These are phyloP conservation scores for Dryomyza anilis DNA, from an alignment of 2,888 invertebrate genomes.

Conservation along the genomic window DNA sequence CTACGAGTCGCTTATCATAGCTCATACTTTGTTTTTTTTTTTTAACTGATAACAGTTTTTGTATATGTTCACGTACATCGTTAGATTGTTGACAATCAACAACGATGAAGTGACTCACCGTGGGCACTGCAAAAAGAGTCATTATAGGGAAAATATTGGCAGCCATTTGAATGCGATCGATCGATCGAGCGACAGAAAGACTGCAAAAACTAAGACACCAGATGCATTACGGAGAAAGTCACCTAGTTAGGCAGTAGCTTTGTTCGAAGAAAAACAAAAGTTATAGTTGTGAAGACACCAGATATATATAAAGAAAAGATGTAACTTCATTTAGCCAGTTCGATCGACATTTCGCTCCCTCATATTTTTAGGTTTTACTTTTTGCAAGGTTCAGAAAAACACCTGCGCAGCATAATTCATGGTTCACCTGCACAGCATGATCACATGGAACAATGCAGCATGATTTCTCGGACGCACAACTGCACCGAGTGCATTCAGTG, in stretches of 20 bases:
- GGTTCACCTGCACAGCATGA: slow-evolving; percentile 24
- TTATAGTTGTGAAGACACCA: neutral
- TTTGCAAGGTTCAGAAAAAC: slow-evolving; percentile 10
- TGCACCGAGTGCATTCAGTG: too few species aligned
- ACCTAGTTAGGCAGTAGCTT: neutral
- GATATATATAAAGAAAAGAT: neutral
- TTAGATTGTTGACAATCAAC: too few species aligned
- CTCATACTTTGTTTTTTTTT: too few species aligned
- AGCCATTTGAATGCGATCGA: too few species aligned
- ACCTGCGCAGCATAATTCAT: slow-evolving; percentile 16
- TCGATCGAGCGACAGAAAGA: neutral
- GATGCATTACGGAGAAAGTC: neutral
- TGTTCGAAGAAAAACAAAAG: neutral
- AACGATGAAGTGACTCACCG: too few species aligned
- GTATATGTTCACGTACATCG: too few species aligned
- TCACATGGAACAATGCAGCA: neutral
- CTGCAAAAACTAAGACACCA: neutral
- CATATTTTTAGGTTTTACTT: neutral
- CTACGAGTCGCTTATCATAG: too few species aligned
- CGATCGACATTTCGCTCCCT: neutral
- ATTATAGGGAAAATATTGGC: too few species aligned
- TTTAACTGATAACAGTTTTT: too few species aligned
- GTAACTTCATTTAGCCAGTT: neutral
- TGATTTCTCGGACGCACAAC: neutral
- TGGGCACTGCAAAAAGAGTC: too few species aligned